phyloP scores from a whole-genome alignment of 2,888 invertebrate genomes.

The Dasypogon diadema region DNA sequence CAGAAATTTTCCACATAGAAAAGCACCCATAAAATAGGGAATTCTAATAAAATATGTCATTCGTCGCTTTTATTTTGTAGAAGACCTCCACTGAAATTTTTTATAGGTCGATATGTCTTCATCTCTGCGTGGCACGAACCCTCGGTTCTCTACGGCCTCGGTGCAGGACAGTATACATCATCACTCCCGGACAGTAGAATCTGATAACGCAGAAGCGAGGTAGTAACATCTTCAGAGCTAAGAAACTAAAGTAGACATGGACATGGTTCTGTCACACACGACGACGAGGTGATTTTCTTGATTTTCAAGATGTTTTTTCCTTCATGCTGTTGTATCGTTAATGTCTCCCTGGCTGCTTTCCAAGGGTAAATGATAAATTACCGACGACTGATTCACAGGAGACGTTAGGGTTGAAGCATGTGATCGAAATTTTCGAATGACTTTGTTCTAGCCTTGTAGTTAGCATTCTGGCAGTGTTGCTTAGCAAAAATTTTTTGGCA shows the following conservation, averaged over 20 bases:
- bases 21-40: conserved; percentile 29
- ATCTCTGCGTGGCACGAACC: neutral
- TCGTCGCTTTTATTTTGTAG: conserved; percentile 8
- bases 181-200: conserved; percentile 23
- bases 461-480: neutral
- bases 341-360: conserved; percentile 52
- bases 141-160: too few species aligned
- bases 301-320: conserved; percentile 25
- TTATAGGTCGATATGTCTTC: conserved; percentile 6
- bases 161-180: neutral
- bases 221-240: neutral
- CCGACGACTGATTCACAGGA: conserved; percentile 48
- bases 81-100: conserved; percentile 42
- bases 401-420: conserved; percentile 29
- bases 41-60: conserved; percentile 33
- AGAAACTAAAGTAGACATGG: conserved; percentile 11
- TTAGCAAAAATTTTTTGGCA: conserved; percentile 37
- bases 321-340: conserved; percentile 18
- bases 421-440: conserved; percentile 31
- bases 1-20: neutral
- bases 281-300: conserved; percentile 48
- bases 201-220: neutral
- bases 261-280: conserved; percentile 50
- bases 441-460: conserved; percentile 33
- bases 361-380: conserved; percentile 50